Base-by-base conservation (phyloP, 37 sponge, comb jelly and placozoan species). In the Halichondria panicea region DNA sequence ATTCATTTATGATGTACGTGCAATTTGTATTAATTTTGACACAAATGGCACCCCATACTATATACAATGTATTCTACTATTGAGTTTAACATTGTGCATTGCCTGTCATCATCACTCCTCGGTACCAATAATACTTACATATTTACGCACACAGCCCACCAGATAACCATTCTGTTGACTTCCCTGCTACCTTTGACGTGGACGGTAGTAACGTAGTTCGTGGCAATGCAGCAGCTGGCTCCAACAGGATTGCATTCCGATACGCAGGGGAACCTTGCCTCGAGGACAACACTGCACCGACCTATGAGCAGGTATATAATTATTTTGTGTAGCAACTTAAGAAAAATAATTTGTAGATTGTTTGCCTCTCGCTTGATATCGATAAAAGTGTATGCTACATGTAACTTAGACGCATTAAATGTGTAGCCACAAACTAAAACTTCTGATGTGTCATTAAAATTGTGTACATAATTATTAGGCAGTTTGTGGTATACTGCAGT, bases 91-190 rank as follows among this genome's bases (percentile, higher is more conserved):
- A 11, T 48, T 48, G 13, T 48, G 15, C 11, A 48, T 48, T 18
- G 52, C 15, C 15, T 48, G 15, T 48, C 52, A 18, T 15, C 52
- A 25, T n/a, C n/a, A 25, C 12, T 59, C 7, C 7, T 59, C 8
- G 12, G 60, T 59, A n/a, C 8, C 13, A n/a, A n/a, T n/a, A n/a
- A n/a, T n/a, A n/a, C n/a, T n/a, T n/a, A n/a, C n/a, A n/a, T n/a
- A n/a, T n/a, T n/a, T n/a, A n/a, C n/a, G n/a, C n/a, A n/a, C n/a
- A n/a, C 41, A 46, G 38, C 18, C 92, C 91, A 1, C 62, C 15
- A 21, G 95, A 94, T 56, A 87, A 90, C 21, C 95, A 94, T 70
- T 88, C 91, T 13, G 92, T 91, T 34, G 95, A 94, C 73, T 94
- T 84, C 41, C 91, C 95, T 27, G 95, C 95, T 40, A 83, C 80